phyloP scores from a whole-genome alignment of 2,797 vertebrate genomes.

The Anisognathus igniventris region DNA sequence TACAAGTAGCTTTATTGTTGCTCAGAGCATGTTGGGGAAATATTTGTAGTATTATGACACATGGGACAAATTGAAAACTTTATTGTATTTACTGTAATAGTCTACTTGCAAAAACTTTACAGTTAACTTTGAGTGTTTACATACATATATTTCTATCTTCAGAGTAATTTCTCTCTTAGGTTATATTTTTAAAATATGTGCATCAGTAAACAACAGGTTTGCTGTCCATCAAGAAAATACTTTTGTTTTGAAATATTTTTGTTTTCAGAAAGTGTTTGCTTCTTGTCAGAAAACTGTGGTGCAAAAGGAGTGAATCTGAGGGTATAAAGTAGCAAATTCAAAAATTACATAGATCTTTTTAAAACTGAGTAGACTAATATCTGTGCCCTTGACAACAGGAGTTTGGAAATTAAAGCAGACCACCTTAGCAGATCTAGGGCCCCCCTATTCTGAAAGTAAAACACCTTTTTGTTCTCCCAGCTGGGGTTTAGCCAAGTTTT shows the following conservation, averaged over 20 bases:
- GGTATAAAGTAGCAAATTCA: background rate
- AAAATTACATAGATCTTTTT: background rate
- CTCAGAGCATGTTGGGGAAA: background rate
- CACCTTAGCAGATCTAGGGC: background rate
- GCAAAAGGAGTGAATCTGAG: background rate
- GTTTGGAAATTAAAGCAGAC: background rate
- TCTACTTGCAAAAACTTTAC: background rate
- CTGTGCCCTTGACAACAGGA: background rate
- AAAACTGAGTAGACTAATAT: background rate
- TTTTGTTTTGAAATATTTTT: background rate
- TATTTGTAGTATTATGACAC: background rate
- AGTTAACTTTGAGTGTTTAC: background rate
- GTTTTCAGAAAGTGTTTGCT: background rate
- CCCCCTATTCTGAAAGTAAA: background rate
- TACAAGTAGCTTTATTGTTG: background rate
- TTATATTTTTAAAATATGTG: background rate
- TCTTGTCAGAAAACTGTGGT: background rate
- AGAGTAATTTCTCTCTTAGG: background rate
- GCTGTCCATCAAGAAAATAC: background rate
- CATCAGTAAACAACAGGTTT: background rate
- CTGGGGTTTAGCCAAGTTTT: background rate
- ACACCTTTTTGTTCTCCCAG: background rate
- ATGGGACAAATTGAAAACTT: background rate
- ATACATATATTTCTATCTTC: background rate
- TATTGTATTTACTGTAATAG: background rate